A percentile compares a stretch with the other conserved stretches of the same genome.
Evolutionary conservation across 2,888 invertebrate species (phyloP).

Genomic region (Trichopoda pennipes): DNA sequence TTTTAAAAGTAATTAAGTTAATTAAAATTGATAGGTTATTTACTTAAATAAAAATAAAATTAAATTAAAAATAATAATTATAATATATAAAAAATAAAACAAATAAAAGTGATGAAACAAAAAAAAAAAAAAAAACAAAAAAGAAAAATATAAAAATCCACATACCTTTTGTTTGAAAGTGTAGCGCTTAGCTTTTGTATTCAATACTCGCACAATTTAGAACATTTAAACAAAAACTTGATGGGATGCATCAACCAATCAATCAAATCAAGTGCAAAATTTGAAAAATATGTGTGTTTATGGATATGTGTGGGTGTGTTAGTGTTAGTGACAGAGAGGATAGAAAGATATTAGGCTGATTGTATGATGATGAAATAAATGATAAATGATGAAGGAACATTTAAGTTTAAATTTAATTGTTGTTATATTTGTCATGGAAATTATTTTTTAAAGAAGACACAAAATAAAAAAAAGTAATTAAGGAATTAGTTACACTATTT

Average conservation of each 20-base stretch:
- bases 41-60: neutral
- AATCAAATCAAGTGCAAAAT: no score
- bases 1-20: slow-evolving; percentile 13
- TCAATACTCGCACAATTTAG: slow-evolving; percentile 27
- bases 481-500: no score
- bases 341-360: neutral
- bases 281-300: no score
- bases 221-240: slow-evolving; percentile 54
- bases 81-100: no score
- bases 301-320: no score
- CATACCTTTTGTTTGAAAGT: slow-evolving; percentile 63
- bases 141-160: slow-evolving; percentile 62
- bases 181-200: slow-evolving; percentile 47
- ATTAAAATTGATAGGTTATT: neutral
- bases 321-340: slow-evolving; percentile 19
- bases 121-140: slow-evolving; percentile 32
- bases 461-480: slow-evolving; percentile 15
- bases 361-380: slow-evolving; percentile 34
- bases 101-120: no score
- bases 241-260: slow-evolving; percentile 54
- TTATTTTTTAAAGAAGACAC: no score
- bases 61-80: no score
- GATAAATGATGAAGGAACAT: slow-evolving; percentile 20
- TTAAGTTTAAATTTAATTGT: slow-evolving; percentile 23
- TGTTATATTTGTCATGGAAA: slow-evolving; percentile 50